Evolutionary conservation across 2,888 invertebrate genomes (phyloP).

Genomic region (Adineta ricciae): DNA sequence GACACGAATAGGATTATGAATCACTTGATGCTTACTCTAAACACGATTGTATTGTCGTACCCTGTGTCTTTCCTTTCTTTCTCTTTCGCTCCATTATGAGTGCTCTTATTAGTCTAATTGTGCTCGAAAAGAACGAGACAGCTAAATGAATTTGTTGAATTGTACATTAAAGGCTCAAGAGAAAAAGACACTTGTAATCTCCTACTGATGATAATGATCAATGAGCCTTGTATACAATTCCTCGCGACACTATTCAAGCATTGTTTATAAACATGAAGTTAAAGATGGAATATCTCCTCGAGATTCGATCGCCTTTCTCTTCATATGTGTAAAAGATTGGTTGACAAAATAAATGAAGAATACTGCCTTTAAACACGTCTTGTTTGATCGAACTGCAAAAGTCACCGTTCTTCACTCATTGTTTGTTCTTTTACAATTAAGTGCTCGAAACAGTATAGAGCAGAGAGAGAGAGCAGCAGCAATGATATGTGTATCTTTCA

Average conservation of each 20-base stretch:
- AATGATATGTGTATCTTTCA: no score
- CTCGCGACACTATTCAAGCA: background rate
- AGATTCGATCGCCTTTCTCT: background rate
- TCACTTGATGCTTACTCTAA: background rate
- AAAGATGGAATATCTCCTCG: background rate
- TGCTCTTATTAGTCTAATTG: background rate
- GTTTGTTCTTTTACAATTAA: no score
- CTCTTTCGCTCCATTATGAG: background rate
- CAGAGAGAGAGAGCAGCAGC: no score
- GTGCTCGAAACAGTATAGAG: no score
- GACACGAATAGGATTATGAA: background rate
- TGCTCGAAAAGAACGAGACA: background rate
- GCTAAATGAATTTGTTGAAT: slow-evolving; percentile 11
- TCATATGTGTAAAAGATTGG: background rate
- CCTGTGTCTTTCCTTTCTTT: background rate
- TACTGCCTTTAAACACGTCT: background rate
- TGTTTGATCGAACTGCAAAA: background rate
- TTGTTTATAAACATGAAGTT: background rate
- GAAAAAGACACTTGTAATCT: background rate
- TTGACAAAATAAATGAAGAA: background rate
- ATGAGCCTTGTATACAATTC: background rate
- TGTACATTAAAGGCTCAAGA: background rate
- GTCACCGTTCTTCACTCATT: no score
- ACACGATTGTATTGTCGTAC: background rate
- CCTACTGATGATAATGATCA: background rate